Percentiles rank a stretch among this genome's conserved stretches.
phyloP scores from a whole-genome alignment of 2,888 invertebrate genomes.

The Rhaphigaster nebulosa region DNA sequence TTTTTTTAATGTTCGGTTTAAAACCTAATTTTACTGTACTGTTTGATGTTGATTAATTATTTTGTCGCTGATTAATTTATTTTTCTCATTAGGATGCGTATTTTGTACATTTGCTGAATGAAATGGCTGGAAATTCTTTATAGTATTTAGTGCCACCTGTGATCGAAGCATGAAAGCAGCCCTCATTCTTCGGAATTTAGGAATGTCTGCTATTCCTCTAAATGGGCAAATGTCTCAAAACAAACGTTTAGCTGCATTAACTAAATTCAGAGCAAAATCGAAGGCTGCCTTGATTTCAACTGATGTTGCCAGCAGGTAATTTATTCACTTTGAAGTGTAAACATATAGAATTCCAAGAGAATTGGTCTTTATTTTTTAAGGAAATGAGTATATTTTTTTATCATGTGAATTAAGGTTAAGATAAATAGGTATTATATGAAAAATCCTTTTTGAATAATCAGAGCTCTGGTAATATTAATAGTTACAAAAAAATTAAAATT shows the following conservation, averaged over 20 bases:
- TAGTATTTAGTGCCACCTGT: slow-evolving; percentile 97
- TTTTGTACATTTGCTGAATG: slow-evolving; percentile 94
- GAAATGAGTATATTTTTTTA: no score
- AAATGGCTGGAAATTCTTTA: slow-evolving; percentile 94
- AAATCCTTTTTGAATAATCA: no score
- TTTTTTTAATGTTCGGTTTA: no score
- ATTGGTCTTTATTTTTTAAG: no score
- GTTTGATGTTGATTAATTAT: no score
- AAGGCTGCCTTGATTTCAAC: slow-evolving; percentile 97
- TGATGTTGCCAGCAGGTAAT: slow-evolving; percentile 95
- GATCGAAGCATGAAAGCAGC: slow-evolving; percentile 91
- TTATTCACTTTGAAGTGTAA: slow-evolving; percentile 58
- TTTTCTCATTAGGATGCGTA: slow-evolving; percentile 84
- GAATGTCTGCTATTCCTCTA: slow-evolving; percentile 94
- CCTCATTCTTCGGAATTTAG: slow-evolving; percentile 88
- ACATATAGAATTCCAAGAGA: neutral
- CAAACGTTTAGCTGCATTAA: slow-evolving; percentile 92
- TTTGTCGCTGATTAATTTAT: slow-evolving; percentile 64
- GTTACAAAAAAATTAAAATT: no score
- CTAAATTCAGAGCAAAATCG: slow-evolving; percentile 95
- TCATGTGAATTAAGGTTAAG: no score
- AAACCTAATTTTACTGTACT: no score
- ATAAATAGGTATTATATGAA: no score
- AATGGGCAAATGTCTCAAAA: slow-evolving; percentile 99
- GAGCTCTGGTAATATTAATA: no score